phyloP scores from a whole-genome alignment of 2,797 vertebrate genomes.

The Bucorvus abyssinicus region DNA sequence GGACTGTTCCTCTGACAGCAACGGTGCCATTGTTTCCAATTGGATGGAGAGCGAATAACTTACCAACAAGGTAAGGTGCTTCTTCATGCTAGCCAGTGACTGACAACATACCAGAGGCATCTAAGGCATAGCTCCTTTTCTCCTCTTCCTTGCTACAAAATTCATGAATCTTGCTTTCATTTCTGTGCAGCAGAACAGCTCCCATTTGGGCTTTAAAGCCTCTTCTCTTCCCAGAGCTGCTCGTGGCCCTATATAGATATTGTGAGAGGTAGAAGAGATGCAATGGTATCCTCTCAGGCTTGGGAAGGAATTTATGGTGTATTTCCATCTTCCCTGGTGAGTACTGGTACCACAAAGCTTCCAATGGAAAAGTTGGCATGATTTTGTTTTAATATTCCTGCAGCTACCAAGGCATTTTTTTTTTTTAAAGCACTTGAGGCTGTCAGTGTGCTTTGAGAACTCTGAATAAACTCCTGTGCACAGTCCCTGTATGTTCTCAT shows the following conservation, averaged over 20 bases:
- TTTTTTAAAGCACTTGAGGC: background rate
- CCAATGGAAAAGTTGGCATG: background rate
- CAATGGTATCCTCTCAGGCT: background rate
- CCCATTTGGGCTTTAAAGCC: background rate
- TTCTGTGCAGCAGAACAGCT: background rate
- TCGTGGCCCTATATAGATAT: rapidly evolving
- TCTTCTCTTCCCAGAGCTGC: background rate
- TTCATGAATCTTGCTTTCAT: background rate
- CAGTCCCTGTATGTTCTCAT: background rate
- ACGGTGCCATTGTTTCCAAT: background rate
- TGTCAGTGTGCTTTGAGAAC: background rate
- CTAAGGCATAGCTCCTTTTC: background rate
- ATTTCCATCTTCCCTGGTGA: background rate
- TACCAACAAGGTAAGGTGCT: background rate
- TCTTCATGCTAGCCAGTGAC: background rate
- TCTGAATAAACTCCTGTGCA: background rate
- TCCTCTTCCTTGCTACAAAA: background rate
- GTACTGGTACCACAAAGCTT: background rate
- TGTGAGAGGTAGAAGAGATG: background rate
- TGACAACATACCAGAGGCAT: background rate
- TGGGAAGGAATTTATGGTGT: background rate
- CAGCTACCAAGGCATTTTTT: background rate
- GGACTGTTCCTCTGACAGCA: background rate
- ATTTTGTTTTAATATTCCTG: background rate
- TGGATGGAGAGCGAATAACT: background rate